Conservation (phyloP, 2,113 vertebrate species). For the Colossoma macropomum region DNA sequence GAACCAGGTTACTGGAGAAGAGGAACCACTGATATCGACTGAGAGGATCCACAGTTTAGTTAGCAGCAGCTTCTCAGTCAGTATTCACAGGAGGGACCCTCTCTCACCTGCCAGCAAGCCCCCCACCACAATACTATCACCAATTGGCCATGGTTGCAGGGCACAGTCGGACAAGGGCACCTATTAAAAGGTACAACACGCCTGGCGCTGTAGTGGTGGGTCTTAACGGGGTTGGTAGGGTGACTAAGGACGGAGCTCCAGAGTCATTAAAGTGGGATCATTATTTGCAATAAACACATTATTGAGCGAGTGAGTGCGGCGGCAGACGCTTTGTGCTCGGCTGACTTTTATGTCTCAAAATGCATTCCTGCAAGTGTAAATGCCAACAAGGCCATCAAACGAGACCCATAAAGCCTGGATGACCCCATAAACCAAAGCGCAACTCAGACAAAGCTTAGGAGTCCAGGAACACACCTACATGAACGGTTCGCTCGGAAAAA, state of each 20-base stretch:
- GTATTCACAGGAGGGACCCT: too few species aligned
- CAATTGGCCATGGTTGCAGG: too few species aligned
- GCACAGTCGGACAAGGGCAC: too few species aligned
- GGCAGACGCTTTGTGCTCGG: background rate
- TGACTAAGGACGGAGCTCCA: background rate
- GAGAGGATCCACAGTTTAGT: too few species aligned
- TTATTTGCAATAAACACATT: background rate
- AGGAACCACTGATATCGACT: too few species aligned
- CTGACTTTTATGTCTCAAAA: conserved; percentile 11
- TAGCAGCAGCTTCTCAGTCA: too few species aligned
- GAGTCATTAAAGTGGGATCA: conserved; percentile 12
- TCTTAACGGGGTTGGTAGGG: too few species aligned
- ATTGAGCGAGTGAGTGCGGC: background rate
- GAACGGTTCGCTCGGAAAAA: background rate
- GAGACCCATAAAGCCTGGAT: conserved; percentile 39
- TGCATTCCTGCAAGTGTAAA: conserved; percentile 11
- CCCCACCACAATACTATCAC: too few species aligned
- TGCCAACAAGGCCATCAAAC: background rate
- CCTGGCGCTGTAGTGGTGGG: too few species aligned
- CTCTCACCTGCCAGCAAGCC: too few species aligned
- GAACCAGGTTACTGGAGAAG: too few species aligned
- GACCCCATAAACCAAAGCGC: conserved; percentile 25
- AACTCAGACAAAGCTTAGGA: background rate
- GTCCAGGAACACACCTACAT: background rate
- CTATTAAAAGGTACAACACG: too few species aligned